Evolutionary conservation across 2,797 vertebrate genomes (phyloP).

Genomic region (Notamacropus eugenii): DNA sequence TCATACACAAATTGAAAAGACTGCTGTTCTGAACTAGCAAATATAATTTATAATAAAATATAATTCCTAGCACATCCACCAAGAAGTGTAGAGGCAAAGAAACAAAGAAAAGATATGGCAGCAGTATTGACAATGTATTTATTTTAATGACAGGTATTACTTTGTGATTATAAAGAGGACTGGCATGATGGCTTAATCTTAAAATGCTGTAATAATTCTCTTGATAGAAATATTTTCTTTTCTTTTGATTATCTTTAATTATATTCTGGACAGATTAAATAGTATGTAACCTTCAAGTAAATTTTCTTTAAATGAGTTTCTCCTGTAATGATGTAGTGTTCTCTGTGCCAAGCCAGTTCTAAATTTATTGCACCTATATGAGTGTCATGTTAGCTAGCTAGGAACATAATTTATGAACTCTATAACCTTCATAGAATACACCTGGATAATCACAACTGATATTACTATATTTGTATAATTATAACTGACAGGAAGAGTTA

Average conservation of each 20-base stretch:
- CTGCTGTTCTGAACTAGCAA: background rate
- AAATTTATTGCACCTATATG: background rate
- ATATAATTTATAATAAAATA: background rate
- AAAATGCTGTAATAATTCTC: background rate
- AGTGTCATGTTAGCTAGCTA: background rate
- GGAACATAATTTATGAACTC: conserved; percentile 16
- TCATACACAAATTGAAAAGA: background rate
- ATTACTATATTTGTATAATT: background rate
- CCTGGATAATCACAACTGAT: background rate
- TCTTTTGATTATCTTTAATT: background rate
- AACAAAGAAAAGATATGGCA: background rate
- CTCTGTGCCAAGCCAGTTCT: background rate
- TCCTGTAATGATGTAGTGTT: conserved; percentile 19
- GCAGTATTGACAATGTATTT: background rate
- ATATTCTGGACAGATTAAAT: background rate
- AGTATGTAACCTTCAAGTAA: background rate
- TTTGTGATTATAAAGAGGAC: background rate
- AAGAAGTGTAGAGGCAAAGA: background rate
- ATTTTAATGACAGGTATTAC: background rate
- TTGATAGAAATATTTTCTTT: background rate
- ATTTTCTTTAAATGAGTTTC: conserved; percentile 12
- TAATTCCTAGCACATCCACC: background rate
- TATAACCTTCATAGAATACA: background rate
- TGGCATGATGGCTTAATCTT: background rate
- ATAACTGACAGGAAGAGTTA: background rate